Base-by-base conservation (phyloP, 2,113 vertebrate genomes). In the Bos javanicus region DNA sequence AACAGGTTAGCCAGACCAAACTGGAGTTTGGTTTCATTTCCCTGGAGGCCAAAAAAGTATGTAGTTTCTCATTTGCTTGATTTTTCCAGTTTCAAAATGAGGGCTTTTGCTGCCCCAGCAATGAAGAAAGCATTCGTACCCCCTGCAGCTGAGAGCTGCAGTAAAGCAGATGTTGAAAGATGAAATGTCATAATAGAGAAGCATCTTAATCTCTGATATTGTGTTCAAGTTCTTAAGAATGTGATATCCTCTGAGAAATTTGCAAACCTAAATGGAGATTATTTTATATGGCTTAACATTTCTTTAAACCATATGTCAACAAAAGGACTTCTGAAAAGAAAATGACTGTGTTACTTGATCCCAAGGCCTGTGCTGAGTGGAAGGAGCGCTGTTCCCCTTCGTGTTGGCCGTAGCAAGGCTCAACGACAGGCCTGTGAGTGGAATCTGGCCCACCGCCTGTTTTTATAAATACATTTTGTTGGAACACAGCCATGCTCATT, bases 301-400 rank as follows among this genome's bases (percentile, higher is more conserved):
- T 78, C 87, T 93, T 97, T 84, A 94, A 96, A 76, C 90, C 64
- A 28, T 56, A 39, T 96, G 91, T 94, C 74, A 83, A 46, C 87
- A 71, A 26, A 67, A 83, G 48, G 87, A 57, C 67, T 57, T 95
- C 76, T 28, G 26, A 4, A 10, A 39, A 76, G 62, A 39, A 43
- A 62, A 7, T 52, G 1, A 84, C 13, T 2, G 0, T 46, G 54
- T 95, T 71, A 57, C 67, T 90, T 71, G 84, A 80, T 74, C 23
- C 16, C 23, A 23, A 62, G 52, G 56, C 90, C 46, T 43, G 33
- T 92, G 80, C 43, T 39, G 46, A 90, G 25, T 82, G 48, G 23
- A 71, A 87, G 39, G 43, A 83, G 64, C 0, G 4, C 59, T 28
- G 1, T 46, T 83, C 28, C 15, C 26, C 14, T 76, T 54, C 11